Evolutionary conservation across 2,888 invertebrate species (phyloP).

Genomic region (Nemoura dubitans): DNA sequence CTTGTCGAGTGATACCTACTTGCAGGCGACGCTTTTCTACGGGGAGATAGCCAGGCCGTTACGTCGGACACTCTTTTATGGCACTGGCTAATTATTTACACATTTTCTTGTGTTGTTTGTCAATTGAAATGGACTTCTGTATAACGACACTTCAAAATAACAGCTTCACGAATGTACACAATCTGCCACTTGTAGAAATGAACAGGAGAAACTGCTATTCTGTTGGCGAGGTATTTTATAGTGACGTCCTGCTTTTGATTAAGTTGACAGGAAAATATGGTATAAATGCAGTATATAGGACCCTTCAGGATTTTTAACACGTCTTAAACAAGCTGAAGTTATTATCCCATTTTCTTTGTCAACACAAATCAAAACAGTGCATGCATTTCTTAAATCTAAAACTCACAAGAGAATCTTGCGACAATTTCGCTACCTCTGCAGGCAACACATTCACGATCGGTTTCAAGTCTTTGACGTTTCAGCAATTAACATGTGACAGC

Average conservation of each 20-base stretch:
- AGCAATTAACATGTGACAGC: neutral
- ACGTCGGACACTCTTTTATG: neutral
- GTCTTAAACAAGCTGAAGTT: neutral
- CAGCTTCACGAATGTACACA: neutral
- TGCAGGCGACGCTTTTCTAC: too few species aligned
- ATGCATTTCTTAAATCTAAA: neutral
- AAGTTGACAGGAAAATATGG: too few species aligned
- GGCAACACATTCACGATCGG: too few species aligned
- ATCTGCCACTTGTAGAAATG: neutral
- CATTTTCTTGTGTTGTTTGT: constrained; percentile 7
- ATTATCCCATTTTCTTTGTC: neutral
- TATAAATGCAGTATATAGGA: neutral
- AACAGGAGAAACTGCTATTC: neutral
- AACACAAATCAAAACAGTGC: neutral
- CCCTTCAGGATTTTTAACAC: neutral
- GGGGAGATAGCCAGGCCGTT: neutral
- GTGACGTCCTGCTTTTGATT: neutral
- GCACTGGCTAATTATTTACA: constrained; percentile 12
- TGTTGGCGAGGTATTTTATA: neutral
- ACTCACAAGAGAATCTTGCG: too few species aligned
- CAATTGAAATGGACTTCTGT: constrained; percentile 4
- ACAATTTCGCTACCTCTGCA: too few species aligned
- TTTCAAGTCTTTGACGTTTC: neutral
- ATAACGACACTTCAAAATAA: neutral
- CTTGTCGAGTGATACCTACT: neutral